phyloP scores from a whole-genome alignment of 2,888 invertebrate species.

The Strigamia transsilvanica region DNA sequence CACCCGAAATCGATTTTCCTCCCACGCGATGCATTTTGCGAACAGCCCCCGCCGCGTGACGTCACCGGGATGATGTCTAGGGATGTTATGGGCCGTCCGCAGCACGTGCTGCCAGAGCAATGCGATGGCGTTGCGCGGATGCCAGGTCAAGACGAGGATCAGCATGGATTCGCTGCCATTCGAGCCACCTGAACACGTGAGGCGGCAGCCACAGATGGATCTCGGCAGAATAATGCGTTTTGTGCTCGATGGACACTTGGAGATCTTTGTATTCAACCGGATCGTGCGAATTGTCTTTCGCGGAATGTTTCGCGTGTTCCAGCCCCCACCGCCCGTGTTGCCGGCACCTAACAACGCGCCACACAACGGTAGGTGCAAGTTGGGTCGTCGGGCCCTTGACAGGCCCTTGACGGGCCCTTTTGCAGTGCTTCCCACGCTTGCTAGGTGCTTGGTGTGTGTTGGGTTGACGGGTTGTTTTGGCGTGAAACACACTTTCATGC shows the following conservation, averaged over 20 bases:
- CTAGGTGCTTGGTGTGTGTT: no score
- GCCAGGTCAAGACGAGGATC: neutral
- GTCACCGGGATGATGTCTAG: neutral
- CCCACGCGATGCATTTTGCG: neutral
- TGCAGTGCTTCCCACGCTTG: no score
- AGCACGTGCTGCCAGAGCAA: conserved; percentile 5
- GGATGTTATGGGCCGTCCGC: neutral
- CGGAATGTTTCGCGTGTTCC: neutral
- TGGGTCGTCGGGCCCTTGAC: no score
- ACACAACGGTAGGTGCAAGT: neutral
- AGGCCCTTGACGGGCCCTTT: no score
- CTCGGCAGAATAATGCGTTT: neutral
- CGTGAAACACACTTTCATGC: no score
- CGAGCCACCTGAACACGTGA: neutral
- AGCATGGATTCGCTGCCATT: neutral
- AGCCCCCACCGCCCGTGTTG: neutral
- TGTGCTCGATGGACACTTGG: neutral
- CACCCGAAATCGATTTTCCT: neutral
- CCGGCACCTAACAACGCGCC: neutral
- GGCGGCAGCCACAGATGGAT: neutral
- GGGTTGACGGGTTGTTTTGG: no score
- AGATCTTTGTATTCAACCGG: neutral
- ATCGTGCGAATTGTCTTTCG: neutral
- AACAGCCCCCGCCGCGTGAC: conserved; percentile 11
- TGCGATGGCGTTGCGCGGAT: neutral